These are phyloP conservation scores for Cyanoderma ruficeps DNA, from an alignment of 2,113 vertebrate species.

Conservation along the genomic window DNA sequence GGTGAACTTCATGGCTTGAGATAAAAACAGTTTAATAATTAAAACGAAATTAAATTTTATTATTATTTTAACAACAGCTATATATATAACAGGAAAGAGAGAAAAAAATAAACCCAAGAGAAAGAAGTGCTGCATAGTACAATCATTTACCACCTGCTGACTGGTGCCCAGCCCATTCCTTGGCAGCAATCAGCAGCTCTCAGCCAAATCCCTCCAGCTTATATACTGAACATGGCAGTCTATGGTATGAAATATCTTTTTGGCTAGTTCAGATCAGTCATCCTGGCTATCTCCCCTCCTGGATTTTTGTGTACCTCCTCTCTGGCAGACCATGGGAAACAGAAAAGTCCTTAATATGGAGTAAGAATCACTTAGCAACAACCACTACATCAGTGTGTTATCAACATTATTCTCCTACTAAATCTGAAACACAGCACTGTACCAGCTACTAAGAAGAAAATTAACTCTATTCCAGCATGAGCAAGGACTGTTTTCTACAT, in stretches of 20 bases:
- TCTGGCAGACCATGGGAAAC: neutral
- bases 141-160: neutral
- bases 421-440: neutral
- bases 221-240: neutral
- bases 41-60: neutral
- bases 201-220: neutral
- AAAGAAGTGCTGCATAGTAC: neutral
- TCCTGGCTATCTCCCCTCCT: neutral
- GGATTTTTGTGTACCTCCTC: neutral
- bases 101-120: neutral
- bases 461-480: neutral
- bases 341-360: neutral
- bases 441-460: neutral
- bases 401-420: neutral
- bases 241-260: neutral
- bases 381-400: neutral
- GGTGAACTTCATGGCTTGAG: neutral
- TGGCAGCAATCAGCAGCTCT: neutral
- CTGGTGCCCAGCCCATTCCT: neutral
- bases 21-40: neutral
- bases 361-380: neutral
- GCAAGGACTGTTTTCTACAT: neutral
- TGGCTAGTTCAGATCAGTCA: neutral
- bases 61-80: too few relatives aligned
- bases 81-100: neutral